Percentiles rank a stretch among this genome's conserved stretches.
Evolutionary conservation across 2,888 invertebrate species (phyloP).

Genomic region (Punctoribates punctum): DNA sequence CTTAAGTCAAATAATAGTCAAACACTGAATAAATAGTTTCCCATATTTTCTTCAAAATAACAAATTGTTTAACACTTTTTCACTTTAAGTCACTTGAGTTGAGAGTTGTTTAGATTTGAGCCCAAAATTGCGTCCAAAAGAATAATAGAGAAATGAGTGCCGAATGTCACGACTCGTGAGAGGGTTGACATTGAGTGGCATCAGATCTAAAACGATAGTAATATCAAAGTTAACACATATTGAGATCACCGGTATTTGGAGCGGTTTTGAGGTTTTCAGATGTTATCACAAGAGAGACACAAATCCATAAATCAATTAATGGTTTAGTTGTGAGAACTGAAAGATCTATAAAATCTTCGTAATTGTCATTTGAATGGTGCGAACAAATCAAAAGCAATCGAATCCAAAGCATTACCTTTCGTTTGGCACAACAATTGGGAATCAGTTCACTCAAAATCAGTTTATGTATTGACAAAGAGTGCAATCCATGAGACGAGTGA

Average conservation of each 20-base stretch:
- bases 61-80: constrained; percentile 1
- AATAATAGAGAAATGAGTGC: neutral
- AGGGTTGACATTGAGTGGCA: neutral
- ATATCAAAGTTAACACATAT: constrained; percentile 17
- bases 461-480: neutral
- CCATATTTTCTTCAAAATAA: neutral
- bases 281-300: neutral
- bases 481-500: constrained; percentile 12
- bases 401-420: constrained; percentile 15
- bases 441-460: constrained; percentile 7
- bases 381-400: neutral
- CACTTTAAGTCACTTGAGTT: neutral
- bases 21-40: neutral
- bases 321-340: neutral
- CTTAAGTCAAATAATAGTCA: constrained; percentile 17
- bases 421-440: neutral
- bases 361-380: neutral
- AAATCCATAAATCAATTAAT: constrained; percentile 7
- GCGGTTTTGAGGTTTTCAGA: no score
- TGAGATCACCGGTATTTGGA: neutral
- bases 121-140: neutral
- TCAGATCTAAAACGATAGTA: constrained; percentile 28
- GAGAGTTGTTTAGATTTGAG: neutral
- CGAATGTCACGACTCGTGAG: neutral
- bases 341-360: constrained; percentile 13